Evolutionary conservation across 2,113 vertebrate species (phyloP).

Genomic region (Oryzias melastigma): DNA sequence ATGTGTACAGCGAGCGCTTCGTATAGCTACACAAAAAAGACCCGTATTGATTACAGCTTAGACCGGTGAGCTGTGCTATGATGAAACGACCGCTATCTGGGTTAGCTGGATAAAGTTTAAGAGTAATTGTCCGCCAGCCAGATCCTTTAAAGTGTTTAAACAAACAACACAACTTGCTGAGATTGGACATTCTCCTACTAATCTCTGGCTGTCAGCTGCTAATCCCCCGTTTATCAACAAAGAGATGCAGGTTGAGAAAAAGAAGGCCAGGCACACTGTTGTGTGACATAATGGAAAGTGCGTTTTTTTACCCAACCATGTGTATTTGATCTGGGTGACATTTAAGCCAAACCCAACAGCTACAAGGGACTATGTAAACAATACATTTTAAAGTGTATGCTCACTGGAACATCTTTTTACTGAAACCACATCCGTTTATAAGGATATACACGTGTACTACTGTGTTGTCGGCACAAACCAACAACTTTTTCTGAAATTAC

Average conservation of each 20-base stretch:
- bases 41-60: slow-evolving; percentile 42
- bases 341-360: slow-evolving; percentile 28
- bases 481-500: too few species aligned
- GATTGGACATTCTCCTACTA: slow-evolving; percentile 48
- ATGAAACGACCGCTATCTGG: slow-evolving; percentile 18
- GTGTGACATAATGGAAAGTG: slow-evolving; percentile 50
- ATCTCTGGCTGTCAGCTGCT: slow-evolving; percentile 60
- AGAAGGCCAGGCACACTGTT: slow-evolving; percentile 14
- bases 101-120: slow-evolving; percentile 26
- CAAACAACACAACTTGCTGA: slow-evolving; percentile 31
- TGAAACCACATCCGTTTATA: too few species aligned
- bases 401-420: too few species aligned
- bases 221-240: slow-evolving; percentile 63
- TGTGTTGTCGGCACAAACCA: too few species aligned
- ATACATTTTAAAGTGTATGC: too few species aligned
- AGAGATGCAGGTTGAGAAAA: slow-evolving; percentile 21
- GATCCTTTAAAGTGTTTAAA: slow-evolving; percentile 48
- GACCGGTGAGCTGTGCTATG: slow-evolving; percentile 2
- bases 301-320: not conserved
- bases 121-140: slow-evolving; percentile 43
- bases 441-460: too few species aligned
- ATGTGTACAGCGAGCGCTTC: slow-evolving; percentile 27
- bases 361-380: not conserved
- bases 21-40: slow-evolving; percentile 35
- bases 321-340: slow-evolving; percentile 9